phyloP scores from a whole-genome alignment of 2,113 vertebrate species.

The Lasiurus borealis region DNA sequence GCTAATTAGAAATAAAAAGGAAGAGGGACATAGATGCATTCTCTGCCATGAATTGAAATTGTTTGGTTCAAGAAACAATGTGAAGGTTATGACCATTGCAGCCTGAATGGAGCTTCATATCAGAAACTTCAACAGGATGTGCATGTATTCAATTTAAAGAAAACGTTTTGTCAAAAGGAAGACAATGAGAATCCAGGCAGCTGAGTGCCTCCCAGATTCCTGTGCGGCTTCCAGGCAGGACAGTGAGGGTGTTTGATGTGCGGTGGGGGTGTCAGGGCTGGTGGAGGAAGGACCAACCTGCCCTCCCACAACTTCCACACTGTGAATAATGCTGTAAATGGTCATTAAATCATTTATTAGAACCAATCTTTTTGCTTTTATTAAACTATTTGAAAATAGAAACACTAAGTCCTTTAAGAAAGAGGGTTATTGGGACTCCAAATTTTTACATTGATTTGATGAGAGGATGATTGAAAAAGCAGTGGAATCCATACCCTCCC shows the following conservation, averaged over 20 bases:
- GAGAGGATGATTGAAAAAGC: background rate
- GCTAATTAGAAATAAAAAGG: constrained; percentile 48
- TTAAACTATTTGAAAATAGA: background rate
- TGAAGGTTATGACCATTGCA: background rate
- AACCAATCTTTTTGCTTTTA: background rate
- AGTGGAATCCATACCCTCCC: background rate
- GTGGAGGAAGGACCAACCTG: too few species aligned
- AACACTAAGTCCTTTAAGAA: too few species aligned
- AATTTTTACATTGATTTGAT: background rate
- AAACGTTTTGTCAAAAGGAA: background rate
- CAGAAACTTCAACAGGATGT: background rate
- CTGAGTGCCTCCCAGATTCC: background rate
- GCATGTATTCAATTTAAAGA: background rate
- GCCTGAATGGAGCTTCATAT: background rate
- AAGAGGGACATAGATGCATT: background rate
- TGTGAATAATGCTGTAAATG: fast-evolving
- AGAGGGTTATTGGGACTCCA: background rate
- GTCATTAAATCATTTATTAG: background rate
- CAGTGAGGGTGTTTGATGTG: fast-evolving
- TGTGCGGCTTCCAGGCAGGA: fast-evolving
- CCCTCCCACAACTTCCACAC: background rate
- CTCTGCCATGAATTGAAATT: background rate
- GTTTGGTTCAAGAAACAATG: background rate
- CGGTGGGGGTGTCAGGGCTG: background rate
- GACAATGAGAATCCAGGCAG: background rate